A percentile compares a stretch with the other conserved stretches of the same genome.
These are phyloP conservation scores for Peromyscus attwateri DNA, from an alignment of 2,797 vertebrate species.

Conservation along the genomic window DNA sequence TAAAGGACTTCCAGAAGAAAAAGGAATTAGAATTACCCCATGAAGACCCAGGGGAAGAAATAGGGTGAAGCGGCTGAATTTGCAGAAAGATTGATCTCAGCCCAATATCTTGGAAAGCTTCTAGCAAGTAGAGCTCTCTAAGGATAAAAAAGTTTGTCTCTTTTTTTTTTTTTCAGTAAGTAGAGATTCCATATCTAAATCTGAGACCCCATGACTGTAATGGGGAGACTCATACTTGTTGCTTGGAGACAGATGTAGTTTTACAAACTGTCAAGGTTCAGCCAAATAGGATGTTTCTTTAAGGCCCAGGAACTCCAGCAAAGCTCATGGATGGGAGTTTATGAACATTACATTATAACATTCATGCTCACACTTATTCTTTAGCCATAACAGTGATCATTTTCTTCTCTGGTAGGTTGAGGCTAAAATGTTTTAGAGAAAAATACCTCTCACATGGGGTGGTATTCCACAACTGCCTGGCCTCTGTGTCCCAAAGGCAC, in stretches of 20 bases:
- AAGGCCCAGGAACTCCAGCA: not conserved
- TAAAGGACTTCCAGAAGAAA: slow-evolving; percentile 29
- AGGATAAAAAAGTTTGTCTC: not conserved
- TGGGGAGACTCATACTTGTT: not conserved
- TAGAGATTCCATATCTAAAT: slow-evolving; percentile 18
- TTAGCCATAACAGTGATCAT: not conserved
- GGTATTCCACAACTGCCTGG: not conserved
- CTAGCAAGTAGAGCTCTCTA: not conserved
- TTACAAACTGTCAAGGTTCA: not conserved
- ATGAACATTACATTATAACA: not conserved
- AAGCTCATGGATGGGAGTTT: slow-evolving; percentile 36
- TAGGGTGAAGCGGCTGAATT: not conserved
- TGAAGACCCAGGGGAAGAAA: not conserved
- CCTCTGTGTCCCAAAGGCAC: not conserved
- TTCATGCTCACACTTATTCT: not conserved
- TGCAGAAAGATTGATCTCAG: not conserved
- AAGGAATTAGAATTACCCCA: not conserved
- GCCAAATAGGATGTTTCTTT: slow-evolving; percentile 36
- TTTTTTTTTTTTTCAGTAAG: not conserved
- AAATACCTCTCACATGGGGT: not conserved
- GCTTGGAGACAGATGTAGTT: not conserved
- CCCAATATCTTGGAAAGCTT: not conserved
- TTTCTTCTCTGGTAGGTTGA: not conserved
- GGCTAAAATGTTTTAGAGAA: not conserved
- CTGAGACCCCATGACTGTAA: not conserved